Percentiles rank a stretch among this genome's conserved stretches.
These are phyloP conservation scores for Oncorhynchus nerka DNA, from an alignment of 2,113 vertebrate species.

Conservation along the genomic window DNA sequence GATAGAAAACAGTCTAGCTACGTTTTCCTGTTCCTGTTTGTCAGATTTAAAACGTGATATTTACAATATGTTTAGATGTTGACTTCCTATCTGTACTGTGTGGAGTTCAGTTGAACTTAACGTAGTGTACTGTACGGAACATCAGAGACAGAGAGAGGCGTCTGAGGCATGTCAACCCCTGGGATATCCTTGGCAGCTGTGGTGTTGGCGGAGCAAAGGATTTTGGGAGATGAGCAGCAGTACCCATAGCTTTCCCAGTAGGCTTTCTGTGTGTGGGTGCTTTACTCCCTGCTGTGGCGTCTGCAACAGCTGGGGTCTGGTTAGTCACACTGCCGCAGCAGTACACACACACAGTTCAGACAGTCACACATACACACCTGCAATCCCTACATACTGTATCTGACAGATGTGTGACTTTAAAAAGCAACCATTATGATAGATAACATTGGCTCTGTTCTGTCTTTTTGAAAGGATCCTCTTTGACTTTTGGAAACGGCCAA, in stretches of 20 bases:
- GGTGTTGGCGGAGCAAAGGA: conserved; percentile 61
- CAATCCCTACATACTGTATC: too few relatives aligned
- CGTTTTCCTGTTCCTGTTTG: too few relatives aligned
- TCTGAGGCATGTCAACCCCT: conserved; percentile 45
- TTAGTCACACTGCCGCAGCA: conserved; percentile 24
- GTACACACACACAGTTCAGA: conserved; percentile 2
- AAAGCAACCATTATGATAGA: too few relatives aligned
- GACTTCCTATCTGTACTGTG: too few relatives aligned
- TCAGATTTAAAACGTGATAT: too few relatives aligned
- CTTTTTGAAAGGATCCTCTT: too few relatives aligned
- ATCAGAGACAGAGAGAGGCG: conserved; percentile 2
- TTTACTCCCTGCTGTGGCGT: conserved; percentile 26
- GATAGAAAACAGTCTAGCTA: too few relatives aligned
- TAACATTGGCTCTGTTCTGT: too few relatives aligned
- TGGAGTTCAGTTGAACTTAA: too few relatives aligned
- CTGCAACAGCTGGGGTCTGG: conserved; percentile 31
- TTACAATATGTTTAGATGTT: too few relatives aligned
- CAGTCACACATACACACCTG: background rate
- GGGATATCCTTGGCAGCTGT: conserved; percentile 66
- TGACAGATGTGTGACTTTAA: too few relatives aligned
- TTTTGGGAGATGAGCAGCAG: conserved; percentile 60
- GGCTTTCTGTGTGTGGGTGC: conserved; percentile 19
- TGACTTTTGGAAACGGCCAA: too few relatives aligned
- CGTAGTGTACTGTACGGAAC: background rate
- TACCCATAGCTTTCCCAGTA: conserved; percentile 26